These are phyloP conservation scores for Tachuris rubrigastra DNA, from an alignment of 2,113 vertebrate species.

Conservation along the genomic window DNA sequence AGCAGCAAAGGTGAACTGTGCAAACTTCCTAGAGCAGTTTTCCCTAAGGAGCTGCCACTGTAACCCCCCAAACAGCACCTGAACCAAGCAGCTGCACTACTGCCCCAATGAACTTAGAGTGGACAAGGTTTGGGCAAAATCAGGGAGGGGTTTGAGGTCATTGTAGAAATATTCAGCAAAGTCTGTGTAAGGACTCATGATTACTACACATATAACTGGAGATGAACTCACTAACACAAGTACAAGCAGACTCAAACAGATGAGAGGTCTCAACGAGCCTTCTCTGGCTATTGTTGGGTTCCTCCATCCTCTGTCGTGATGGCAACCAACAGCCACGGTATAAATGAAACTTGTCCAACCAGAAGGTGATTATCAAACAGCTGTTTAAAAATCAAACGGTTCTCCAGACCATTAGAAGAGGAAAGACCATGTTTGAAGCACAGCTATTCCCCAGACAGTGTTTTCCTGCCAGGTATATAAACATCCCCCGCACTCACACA, in stretches of 20 bases:
- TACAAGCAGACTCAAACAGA: background rate
- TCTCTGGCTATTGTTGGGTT: background rate
- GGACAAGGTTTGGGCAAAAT: background rate
- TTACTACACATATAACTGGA: background rate
- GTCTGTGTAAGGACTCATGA: background rate
- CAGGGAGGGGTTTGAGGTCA: accelerated
- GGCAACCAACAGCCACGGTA: accelerated
- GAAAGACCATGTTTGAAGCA: background rate
- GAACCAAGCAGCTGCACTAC: background rate
- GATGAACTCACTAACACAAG: background rate
- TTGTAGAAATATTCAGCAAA: background rate
- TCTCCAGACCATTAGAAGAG: background rate
- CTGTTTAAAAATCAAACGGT: background rate
- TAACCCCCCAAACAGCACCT: background rate
- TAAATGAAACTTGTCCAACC: background rate
- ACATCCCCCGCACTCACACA: background rate
- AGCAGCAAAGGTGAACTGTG: background rate
- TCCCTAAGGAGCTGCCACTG: accelerated
- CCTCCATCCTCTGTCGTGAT: background rate
- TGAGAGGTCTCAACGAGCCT: background rate
- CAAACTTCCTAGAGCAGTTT: too few species aligned
- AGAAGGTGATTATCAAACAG: background rate
- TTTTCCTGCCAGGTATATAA: constrained; percentile 25
- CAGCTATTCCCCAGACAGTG: background rate
- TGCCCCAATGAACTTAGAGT: accelerated